Evolutionary conservation across 2,888 invertebrate species (phyloP), one percentile per base, ranked within the genome.

Genomic region (Listrodromus nycthemerus): DNA sequence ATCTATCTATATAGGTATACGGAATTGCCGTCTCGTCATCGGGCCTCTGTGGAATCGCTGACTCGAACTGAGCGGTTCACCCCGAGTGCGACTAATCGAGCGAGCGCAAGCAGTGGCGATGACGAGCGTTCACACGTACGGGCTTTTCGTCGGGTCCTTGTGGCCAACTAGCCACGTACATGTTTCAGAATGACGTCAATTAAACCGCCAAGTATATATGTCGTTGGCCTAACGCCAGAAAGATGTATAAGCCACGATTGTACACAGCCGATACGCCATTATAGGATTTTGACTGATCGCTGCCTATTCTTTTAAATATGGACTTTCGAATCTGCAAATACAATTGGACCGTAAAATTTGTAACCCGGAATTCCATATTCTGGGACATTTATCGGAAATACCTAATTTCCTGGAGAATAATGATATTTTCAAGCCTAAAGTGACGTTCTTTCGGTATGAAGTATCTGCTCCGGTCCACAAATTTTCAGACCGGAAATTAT

Each of bases 101-200:
- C 83, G 74, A 33, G 27, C 77, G 81, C 81, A 80, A 80, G 77
- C 77, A 77, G 73, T 69, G 74, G 45, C 63, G 45, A 70, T 80
- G 24, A 52, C 80, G 80, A 76, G 52, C 71, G 67, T 73, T 66
- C 27, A 52, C 63, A 65, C 69, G 52, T 76, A 50, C 61, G 50
- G 27, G 66, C 19, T 67, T 52, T 77, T 78, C 74, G 70, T 48
- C 55, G 55, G 55, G 58, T 74, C 74, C 78, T 74, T 58, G 80
- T 50, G 84, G 84, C 81, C 81, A 84, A 84, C 78, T 84, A 84
- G 78, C 77, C 81, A 84, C 84, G 84, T 81, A 78, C 81, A 69
- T 52, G 77, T 70, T 81, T 78, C 74, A 65, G 70, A 84, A 78
- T 74, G 63, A 63, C 81, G 78, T 84, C 84, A 84, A 84, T 84